Evolutionary conservation across 2,113 vertebrate species (phyloP).

Genomic region (Callionymus lyra): DNA sequence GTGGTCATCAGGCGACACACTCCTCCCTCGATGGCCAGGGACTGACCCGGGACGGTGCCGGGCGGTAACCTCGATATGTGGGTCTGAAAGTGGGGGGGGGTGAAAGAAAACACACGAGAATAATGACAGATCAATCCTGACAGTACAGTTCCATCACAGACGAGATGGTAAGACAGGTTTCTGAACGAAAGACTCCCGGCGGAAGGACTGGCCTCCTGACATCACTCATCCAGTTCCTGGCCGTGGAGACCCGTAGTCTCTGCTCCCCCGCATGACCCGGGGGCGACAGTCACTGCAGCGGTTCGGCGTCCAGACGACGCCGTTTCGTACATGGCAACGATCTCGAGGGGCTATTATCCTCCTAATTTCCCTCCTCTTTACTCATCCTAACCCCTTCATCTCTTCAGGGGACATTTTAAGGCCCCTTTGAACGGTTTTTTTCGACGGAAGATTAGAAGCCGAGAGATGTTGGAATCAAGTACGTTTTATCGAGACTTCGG

Average conservation of each 20-base stretch:
- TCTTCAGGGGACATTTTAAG: constrained; percentile 39
- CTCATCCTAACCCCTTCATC: constrained; percentile 52
- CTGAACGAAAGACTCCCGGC: background rate
- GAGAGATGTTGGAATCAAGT: constrained; percentile 29
- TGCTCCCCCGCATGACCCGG: constrained; percentile 28
- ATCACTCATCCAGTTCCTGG: constrained; percentile 35
- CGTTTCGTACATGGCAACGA: constrained; percentile 58
- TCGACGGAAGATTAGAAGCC: constrained; percentile 28
- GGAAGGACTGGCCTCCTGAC: constrained; percentile 34
- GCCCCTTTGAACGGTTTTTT: constrained; percentile 28
- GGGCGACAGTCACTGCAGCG: constrained; percentile 52
- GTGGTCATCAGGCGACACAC: constrained; percentile 85
- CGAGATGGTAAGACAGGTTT: background rate
- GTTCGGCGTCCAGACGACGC: constrained; percentile 44
- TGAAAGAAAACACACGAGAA: background rate
- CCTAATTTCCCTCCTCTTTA: constrained; percentile 29
- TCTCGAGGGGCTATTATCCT: constrained; percentile 48
- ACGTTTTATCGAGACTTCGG: too few relatives aligned
- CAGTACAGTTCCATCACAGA: background rate
- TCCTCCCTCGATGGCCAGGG: constrained; percentile 96
- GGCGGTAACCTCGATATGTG: constrained; percentile 97
- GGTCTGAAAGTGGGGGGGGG: constrained; percentile 63
- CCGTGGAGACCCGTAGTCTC: constrained; percentile 16
- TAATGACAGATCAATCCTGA: background rate
- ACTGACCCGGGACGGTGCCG: constrained; percentile 90